Percentiles rank a stretch among this genome's conserved stretches.
Conservation (phyloP, 2,888 invertebrate species). For the Melikaiella ostensackeni region DNA sequence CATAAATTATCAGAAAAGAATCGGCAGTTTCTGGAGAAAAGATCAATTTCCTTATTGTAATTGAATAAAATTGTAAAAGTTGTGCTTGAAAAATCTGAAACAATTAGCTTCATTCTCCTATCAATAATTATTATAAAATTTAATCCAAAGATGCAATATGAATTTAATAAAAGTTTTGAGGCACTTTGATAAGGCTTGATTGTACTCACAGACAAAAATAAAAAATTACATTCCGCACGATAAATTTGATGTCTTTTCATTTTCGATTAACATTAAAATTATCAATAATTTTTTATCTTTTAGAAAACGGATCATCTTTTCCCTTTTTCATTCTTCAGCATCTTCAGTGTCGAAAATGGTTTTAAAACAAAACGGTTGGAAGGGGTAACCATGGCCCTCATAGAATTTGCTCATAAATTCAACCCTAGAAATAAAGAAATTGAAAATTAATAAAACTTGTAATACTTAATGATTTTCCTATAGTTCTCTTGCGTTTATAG, state of each 20-base stretch:
- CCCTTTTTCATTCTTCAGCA: constrained; percentile 64
- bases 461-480: too few species aligned
- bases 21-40: too few species aligned
- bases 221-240: not conserved
- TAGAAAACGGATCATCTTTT: not conserved
- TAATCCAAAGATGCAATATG: not conserved
- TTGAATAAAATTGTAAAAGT: too few species aligned
- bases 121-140: not conserved
- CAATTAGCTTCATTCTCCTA: not conserved
- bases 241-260: constrained; percentile 6
- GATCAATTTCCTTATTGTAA: not conserved
- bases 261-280: constrained; percentile 10
- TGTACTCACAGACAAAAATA: not conserved
- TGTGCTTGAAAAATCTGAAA: not conserved
- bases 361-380: constrained; percentile 85
- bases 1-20: not conserved
- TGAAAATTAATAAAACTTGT: not conserved
- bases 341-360: constrained; percentile 77
- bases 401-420: constrained; percentile 89
- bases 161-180: not conserved
- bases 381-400: constrained; percentile 82
- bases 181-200: not conserved
- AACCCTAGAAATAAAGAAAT: constrained; percentile 79
- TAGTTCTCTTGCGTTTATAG: too few species aligned
- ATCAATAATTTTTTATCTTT: not conserved